Conservation (phyloP, 2,888 invertebrate genomes). For the Oscheius myriophilus region DNA sequence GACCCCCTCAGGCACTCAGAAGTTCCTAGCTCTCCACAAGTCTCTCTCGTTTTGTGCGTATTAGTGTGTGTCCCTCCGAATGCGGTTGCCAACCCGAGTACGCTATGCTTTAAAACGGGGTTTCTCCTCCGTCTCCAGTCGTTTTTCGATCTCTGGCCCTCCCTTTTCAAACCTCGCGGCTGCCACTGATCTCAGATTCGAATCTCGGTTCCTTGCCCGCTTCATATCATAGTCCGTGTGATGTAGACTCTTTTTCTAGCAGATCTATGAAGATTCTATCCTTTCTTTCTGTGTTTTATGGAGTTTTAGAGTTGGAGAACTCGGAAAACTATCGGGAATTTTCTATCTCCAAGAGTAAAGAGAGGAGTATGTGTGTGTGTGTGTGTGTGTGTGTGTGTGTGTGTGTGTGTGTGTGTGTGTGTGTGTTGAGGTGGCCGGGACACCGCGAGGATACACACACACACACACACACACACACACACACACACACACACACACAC, state of each 20-base stretch:
- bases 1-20: too few relatives aligned
- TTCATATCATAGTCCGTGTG: constrained; percentile 34
- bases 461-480: too few relatives aligned
- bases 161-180: constrained; percentile 6
- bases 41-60: not conserved
- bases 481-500: too few relatives aligned
- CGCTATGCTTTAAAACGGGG: not conserved
- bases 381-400: too few relatives aligned
- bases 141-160: not conserved
- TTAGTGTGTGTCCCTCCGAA: not conserved
- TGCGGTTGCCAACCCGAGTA: not conserved
- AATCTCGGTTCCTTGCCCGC: constrained; percentile 30
- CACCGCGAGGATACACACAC: too few relatives aligned
- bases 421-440: too few relatives aligned
- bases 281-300: constrained; percentile 1
- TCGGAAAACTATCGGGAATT: not conserved
- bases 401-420: too few relatives aligned
- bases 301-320: not conserved
- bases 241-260: constrained; percentile 15
- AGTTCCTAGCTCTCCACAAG: too few relatives aligned
- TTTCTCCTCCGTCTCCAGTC: not conserved
- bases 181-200: constrained; percentile 17
- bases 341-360: too few relatives aligned
- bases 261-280: constrained; percentile 22
- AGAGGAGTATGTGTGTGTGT: too few relatives aligned